Percentiles rank a stretch among this genome's conserved stretches.
Conservation (phyloP, 2,888 invertebrate species). For the Synanthedon vespiformis region DNA sequence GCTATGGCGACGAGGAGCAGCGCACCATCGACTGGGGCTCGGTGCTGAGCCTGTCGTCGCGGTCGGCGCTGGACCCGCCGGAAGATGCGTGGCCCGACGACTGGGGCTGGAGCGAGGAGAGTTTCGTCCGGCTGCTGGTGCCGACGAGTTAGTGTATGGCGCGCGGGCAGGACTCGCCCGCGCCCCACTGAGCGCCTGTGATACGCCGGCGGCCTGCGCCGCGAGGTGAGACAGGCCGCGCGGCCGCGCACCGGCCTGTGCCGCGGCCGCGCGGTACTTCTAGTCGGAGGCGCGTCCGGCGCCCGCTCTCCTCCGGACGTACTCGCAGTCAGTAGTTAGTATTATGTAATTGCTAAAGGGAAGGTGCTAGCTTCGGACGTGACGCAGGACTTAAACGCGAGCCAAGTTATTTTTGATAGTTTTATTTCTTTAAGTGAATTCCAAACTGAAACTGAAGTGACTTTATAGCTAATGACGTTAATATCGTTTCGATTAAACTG, state of each 20-base stretch:
- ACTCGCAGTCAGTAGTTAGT: slow-evolving; percentile 65
- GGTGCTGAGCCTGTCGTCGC: slow-evolving; percentile 86
- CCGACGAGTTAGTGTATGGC: slow-evolving; percentile 74
- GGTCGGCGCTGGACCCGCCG: slow-evolving; percentile 86
- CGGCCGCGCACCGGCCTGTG: slow-evolving; percentile 13
- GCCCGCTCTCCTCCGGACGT: slow-evolving; percentile 16
- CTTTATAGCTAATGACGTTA: slow-evolving; percentile 58
- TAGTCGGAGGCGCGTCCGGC: slow-evolving; percentile 41
- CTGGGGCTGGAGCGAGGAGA: slow-evolving; percentile 75
- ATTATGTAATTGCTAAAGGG: slow-evolving; percentile 67
- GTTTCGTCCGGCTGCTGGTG: slow-evolving; percentile 79
- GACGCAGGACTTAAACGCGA: slow-evolving; percentile 66
- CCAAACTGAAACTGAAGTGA: slow-evolving; percentile 62
- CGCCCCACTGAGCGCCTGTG: slow-evolving; percentile 55
- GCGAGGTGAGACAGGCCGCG: slow-evolving; percentile 19
- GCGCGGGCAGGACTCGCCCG: slow-evolving; percentile 63
- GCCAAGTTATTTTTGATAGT: slow-evolving; percentile 71
- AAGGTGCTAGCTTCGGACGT: slow-evolving; percentile 71
- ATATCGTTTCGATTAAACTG: slow-evolving; percentile 54
- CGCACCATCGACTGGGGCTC: slow-evolving; percentile 93
- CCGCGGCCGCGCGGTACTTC: slow-evolving; percentile 25
- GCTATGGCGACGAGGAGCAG: slow-evolving; percentile 82
- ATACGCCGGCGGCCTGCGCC: slow-evolving; percentile 27
- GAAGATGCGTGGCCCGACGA: slow-evolving; percentile 81
- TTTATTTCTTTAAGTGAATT: slow-evolving; percentile 68